Base-by-base conservation (phyloP, 2,797 vertebrate genomes). In the Pteronotus mesoamericanus region DNA sequence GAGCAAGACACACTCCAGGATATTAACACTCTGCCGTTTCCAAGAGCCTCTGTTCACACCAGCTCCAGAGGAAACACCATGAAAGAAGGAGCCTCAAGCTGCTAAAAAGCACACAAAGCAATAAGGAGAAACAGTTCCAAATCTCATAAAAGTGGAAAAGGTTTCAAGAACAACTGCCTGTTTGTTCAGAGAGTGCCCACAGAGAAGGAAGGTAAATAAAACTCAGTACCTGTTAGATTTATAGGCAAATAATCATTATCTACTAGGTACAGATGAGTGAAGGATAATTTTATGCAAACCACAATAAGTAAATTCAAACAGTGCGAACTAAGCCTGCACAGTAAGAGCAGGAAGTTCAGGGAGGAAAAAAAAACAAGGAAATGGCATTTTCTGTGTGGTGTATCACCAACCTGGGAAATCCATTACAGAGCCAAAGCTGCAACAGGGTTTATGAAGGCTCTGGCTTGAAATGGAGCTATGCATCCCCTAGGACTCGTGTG, bases 201-300 rank as follows among this genome's bases (percentile, higher is more conserved):
- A 64, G 87, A 96, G 89, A 61, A 77, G 68, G 26, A 94, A 84
- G 95, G 77, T 95, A 97, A 96, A 97, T 93, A 97, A 98, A 97
- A 79, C 83, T 71, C 82, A 83, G 89, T 96, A 95, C 96, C 91
- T 97, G 96, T 93, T 93, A 96, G 95, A 95, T 98, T 98, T 97
- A 97, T 83, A 86, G 93, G 95, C 97, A 97, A 96, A 98, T 97
- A 97, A 97, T 88, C 96, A 96, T 97, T 96, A 96, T 98, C 97
- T 97, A 83, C 93, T 95, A 55, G 44, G 71, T 88, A 86, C 61
- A 92, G 91, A 96, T 94, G 94, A 96, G 77, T 95, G 95, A 94
- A 96, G 94, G 84, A 66, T 95, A 97, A 96, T 97, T 97, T 97
- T 97, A 96, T 96, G 95, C 94, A 92, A 97, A 96, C 96, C 97